These are phyloP conservation scores for Varecia variegata DNA, from an alignment of 2,797 vertebrate genomes.

Conservation along the genomic window DNA sequence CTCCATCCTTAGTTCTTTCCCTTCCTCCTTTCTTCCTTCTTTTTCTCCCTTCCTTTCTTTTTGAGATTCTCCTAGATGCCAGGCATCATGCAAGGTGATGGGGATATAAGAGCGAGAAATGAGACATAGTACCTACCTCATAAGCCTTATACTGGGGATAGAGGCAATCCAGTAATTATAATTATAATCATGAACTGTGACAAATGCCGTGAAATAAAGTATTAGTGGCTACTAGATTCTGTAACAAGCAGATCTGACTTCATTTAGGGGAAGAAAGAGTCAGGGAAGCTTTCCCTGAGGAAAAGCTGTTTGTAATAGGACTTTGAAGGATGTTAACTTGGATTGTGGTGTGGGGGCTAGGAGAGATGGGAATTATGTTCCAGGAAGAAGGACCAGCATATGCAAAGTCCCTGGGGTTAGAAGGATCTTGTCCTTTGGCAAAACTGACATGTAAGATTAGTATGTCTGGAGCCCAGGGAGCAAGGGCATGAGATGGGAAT, in stretches of 20 bases:
- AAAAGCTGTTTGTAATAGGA: background rate
- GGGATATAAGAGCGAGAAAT: background rate
- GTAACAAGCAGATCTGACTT: background rate
- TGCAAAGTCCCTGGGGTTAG: background rate
- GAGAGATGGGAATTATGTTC: background rate
- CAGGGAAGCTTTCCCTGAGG: background rate
- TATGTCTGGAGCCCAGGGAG: background rate
- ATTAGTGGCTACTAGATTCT: background rate
- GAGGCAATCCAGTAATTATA: background rate
- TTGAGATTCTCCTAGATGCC: background rate
- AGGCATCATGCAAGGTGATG: background rate
- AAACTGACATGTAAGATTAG: background rate
- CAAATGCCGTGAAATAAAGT: background rate
- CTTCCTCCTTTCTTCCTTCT: background rate
- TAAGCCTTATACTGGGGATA: background rate
- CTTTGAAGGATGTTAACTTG: background rate
- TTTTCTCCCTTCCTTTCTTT: background rate
- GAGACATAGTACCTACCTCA: background rate
- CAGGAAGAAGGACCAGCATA: background rate
- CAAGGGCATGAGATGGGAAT: background rate
- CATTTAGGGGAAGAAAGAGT: background rate
- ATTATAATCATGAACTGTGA: background rate
- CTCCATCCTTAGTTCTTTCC: background rate
- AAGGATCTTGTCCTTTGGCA: background rate
- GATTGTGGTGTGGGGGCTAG: background rate